Evolutionary conservation across 2,888 invertebrate genomes (phyloP), one percentile per base, ranked within the genome.

Genomic region (Phortica okadai): DNA sequence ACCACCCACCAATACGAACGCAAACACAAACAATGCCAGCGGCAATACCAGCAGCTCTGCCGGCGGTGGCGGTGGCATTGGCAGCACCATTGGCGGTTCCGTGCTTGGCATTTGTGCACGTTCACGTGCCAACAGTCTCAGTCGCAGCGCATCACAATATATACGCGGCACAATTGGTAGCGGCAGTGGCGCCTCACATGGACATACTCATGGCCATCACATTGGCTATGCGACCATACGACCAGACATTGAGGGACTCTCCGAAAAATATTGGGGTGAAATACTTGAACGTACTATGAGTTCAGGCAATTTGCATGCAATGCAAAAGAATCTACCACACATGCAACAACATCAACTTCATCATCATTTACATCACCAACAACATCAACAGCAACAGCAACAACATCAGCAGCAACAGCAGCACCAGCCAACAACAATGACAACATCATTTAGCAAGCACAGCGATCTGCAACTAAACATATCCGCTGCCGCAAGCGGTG

Each of bases 201-300:
- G 83, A 8, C 84, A 86, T 21, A 73, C 73, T 7, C 85, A 85
- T 73, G 82, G 81, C 2, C 78, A 74, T 8, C 56, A 74, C 44
- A 84, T 85, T 73, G 79, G 80, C 33, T 87, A 82, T 78, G 76
- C 84, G 45, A 82, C 84, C 58, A 85, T 89, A 33, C 87, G 91
- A 80, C 93, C 93, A 73, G 94, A 94, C 86, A 93, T 94, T 81
- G 95, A 95, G 86, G 94, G 94, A 0, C 92, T 94, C 0, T 94
- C 94, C 21, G 95, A 95, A 90, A 94, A 95, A 89, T 94, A 94
- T 87, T 95, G 95, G 95, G 95, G 95, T 41, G 96, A 96, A 92
- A 96, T 96, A 85, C 92, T 96, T 82, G 96, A 96, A 90, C 92
- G 96, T 7, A 95, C 96, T 0, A 94, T 96, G 8, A 95, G 95